Base-by-base conservation (phyloP, 1,140 invertebrate genomes). In the Temnothorax nylanderi region DNA sequence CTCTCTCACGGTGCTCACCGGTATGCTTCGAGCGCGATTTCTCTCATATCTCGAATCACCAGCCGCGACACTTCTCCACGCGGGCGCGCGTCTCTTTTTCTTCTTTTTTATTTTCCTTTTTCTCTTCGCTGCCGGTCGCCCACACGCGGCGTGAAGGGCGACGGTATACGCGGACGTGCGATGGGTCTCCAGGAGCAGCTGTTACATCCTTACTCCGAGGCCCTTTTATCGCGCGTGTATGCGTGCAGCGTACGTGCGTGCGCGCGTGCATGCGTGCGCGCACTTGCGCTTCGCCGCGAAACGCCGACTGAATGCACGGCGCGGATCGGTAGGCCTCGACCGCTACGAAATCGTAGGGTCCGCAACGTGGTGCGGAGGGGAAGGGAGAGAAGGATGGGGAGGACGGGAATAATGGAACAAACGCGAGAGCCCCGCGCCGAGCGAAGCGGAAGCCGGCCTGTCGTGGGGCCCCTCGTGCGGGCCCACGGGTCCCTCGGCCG, bases 401-500 rank as follows among this genome's bases (percentile, higher is more conserved):
- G 21, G n/a, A 34, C 67, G 54, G 51, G 62, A 77, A 74, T 34
- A 58, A 84, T 69, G 69, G 34, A 71, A 85, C 60, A 21, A 44
- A 76, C 26, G 71, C n/a, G 62, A 84, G 64, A 62, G 21, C 16
- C 80, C 44, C 77, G 71, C 54, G 86, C 89, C 62, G 81, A 76
- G 47, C 72, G 64, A 86, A 84, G 87, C 72, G 81, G 89, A 90
- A 88, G 89, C 89, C 87, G 89, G 64, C 86, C 21, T 7, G 49
- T 76, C 67, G 56, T 75, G 85, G 74, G 87, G 87, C 81, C 81
- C 87, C 75, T 90, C 87, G 86, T 78, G 85, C 26, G 1, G 1
- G 26, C 26, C 26, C 49, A 56, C 65, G 76, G 89, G 58, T 74
- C 74, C 32, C 72, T 93, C 92, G 93, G 87, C 56, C 77, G 86